Conservation (phyloP, 1,140 invertebrate genomes). For the Sinonovacula constricta region DNA sequence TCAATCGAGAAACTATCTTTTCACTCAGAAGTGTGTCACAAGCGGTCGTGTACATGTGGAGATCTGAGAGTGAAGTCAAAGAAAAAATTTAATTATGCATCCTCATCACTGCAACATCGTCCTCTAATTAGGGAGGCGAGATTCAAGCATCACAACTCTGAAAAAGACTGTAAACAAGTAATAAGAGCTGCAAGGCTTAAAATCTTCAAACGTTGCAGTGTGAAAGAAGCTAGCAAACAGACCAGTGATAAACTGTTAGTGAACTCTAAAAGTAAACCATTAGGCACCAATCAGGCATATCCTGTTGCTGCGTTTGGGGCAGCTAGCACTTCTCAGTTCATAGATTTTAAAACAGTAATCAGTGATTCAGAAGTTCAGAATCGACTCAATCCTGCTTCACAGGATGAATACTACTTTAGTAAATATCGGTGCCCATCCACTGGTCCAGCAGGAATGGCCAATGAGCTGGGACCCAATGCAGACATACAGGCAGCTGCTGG, state of each 20-base stretch:
- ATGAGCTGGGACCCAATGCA: no score
- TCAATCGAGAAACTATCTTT: constrained; percentile 65
- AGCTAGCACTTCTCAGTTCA: not conserved
- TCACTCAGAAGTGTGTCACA: constrained; percentile 58
- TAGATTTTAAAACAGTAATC: no score
- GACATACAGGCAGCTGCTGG: no score
- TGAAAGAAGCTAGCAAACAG: constrained; percentile 22
- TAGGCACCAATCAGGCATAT: not conserved
- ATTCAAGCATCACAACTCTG: constrained; percentile 66
- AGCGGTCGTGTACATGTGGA: constrained; percentile 58
- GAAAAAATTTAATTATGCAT: constrained; percentile 62
- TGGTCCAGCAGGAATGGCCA: constrained; percentile 1
- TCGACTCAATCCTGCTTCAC: no score
- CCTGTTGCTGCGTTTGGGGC: not conserved
- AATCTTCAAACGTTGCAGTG: constrained; percentile 54
- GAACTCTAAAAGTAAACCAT: not conserved
- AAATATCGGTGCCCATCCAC: not conserved
- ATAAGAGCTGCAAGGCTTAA: constrained; percentile 66
- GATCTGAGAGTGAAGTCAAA: constrained; percentile 39
- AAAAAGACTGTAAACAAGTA: constrained; percentile 67
- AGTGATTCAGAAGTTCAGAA: no score
- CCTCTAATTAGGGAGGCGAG: constrained; percentile 64
- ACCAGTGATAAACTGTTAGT: no score
- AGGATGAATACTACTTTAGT: no score
- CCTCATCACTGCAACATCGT: constrained; percentile 46